A percentile compares a stretch with the other conserved stretches of the same genome.
Evolutionary conservation across 2,888 invertebrate genomes (phyloP).

Genomic region (Cetonia aurata): DNA sequence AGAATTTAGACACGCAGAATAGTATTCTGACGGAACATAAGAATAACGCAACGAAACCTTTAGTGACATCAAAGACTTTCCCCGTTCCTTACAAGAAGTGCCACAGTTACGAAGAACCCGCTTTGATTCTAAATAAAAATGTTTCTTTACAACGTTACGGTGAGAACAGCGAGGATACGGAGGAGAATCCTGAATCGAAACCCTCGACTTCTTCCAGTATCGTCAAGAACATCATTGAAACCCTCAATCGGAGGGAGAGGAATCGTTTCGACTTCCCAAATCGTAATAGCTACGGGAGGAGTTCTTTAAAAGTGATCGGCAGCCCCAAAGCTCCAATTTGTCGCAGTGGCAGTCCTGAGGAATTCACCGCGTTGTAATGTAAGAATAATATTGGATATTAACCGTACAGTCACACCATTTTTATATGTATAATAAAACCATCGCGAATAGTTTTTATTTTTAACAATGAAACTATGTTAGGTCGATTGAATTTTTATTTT

Average conservation of each 20-base stretch:
- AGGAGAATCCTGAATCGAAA: slow-evolving; percentile 23
- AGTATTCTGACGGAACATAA: not conserved
- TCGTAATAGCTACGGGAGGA: slow-evolving; percentile 60
- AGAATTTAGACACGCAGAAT: slow-evolving; percentile 6
- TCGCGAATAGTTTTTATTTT: not conserved
- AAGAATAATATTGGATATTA: not conserved
- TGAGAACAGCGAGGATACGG: slow-evolving; percentile 5
- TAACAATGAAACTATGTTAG: too few relatives aligned
- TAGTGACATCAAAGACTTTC: slow-evolving; percentile 25
- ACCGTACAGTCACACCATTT: too few relatives aligned
- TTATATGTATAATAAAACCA: not conserved
- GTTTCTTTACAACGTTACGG: slow-evolving; percentile 31
- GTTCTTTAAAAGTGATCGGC: slow-evolving; percentile 61
- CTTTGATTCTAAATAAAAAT: slow-evolving; percentile 1
- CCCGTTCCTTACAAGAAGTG: slow-evolving; percentile 41
- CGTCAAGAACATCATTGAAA: slow-evolving; percentile 64
- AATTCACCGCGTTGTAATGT: slow-evolving; percentile 57
- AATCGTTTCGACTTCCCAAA: slow-evolving; percentile 56
- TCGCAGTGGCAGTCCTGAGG: slow-evolving; percentile 55
- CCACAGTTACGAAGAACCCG: slow-evolving; percentile 33
- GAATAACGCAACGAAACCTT: slow-evolving; percentile 12
- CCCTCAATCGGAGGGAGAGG: slow-evolving; percentile 62
- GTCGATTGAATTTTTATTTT: too few relatives aligned
- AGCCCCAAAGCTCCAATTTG: slow-evolving; percentile 54
- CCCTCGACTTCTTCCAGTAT: slow-evolving; percentile 53